Conservation (phyloP, 2,113 vertebrate genomes). For the Aphyosemion australe region DNA sequence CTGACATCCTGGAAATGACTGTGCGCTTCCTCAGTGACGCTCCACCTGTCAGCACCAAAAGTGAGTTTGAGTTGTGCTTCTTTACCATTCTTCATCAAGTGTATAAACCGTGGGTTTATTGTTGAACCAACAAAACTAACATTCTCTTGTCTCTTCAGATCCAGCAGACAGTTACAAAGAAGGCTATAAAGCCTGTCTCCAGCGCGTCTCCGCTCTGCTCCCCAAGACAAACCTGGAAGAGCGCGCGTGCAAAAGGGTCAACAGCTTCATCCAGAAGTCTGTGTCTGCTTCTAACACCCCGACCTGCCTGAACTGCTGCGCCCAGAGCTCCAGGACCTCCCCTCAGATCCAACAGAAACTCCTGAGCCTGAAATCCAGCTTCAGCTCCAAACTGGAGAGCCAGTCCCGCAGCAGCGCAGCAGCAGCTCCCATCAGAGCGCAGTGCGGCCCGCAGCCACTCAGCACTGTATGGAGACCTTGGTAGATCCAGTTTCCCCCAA, state of each 20-base stretch:
- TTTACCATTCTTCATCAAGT: background rate
- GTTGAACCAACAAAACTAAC: slow-evolving; percentile 16
- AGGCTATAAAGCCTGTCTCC: slow-evolving; percentile 85
- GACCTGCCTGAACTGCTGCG: slow-evolving; percentile 67
- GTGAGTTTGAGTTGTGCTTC: slow-evolving; percentile 66
- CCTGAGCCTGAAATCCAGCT: slow-evolving; percentile 65
- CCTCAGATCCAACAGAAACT: slow-evolving; percentile 70
- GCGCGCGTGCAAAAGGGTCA: slow-evolving; percentile 75
- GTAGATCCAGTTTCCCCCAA: slow-evolving; percentile 63
- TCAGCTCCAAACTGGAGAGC: slow-evolving; percentile 43
- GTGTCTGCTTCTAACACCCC: slow-evolving; percentile 39
- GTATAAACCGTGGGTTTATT: too few relatives aligned
- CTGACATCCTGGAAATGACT: slow-evolving; percentile 91
- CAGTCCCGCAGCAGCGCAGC: slow-evolving; percentile 13
- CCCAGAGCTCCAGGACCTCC: slow-evolving; percentile 53
- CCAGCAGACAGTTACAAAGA: slow-evolving; percentile 79
- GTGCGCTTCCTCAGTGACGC: slow-evolving; percentile 86
- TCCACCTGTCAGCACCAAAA: slow-evolving; percentile 62
- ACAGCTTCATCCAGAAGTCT: slow-evolving; percentile 77
- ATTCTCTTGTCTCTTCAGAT: slow-evolving; percentile 36
- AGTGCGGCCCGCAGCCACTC: slow-evolving; percentile 17
- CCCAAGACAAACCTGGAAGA: slow-evolving; percentile 74
- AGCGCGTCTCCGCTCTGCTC: slow-evolving; percentile 78
- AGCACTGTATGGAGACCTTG: slow-evolving; percentile 80
- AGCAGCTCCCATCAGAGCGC: slow-evolving; percentile 9